Evolutionary conservation across 2,797 vertebrate genomes (phyloP).

Genomic region (Periophthalmus magnuspinnatus): DNA sequence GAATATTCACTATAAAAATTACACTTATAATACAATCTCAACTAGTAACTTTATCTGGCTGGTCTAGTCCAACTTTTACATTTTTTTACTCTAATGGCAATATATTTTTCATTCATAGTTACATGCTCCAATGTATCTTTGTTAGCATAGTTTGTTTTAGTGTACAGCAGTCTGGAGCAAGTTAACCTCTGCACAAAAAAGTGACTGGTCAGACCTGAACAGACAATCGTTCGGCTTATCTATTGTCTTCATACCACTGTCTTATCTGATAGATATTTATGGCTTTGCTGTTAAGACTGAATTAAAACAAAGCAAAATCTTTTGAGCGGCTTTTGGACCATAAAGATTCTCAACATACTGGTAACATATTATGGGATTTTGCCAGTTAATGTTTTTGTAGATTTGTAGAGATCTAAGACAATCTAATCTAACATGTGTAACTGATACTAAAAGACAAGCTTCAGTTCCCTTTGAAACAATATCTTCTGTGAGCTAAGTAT

Average conservation of each 20-base stretch:
- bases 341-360: slow-evolving; percentile 51
- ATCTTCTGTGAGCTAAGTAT: not conserved
- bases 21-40: no score
- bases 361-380: slow-evolving; percentile 10
- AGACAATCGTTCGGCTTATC: slow-evolving; percentile 52
- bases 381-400: not conserved
- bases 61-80: no score
- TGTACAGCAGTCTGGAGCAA: not conserved
- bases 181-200: slow-evolving; percentile 14
- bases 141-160: not conserved
- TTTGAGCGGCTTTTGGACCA: slow-evolving; percentile 52
- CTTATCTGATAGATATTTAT: slow-evolving; percentile 75
- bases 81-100: no score
- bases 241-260: slow-evolving; percentile 54
- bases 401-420: not conserved
- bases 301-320: slow-evolving; percentile 41
- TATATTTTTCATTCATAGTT: not conserved
- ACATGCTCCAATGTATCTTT: not conserved
- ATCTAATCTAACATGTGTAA: not conserved
- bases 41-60: no score
- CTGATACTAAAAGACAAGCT: not conserved
- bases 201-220: slow-evolving; percentile 60
- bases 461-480: not conserved
- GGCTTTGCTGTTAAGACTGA: slow-evolving; percentile 45
- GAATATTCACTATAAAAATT: no score